Evolutionary conservation across 2,797 vertebrate genomes (phyloP).

Genomic region (Euphonia xanthogaster): DNA sequence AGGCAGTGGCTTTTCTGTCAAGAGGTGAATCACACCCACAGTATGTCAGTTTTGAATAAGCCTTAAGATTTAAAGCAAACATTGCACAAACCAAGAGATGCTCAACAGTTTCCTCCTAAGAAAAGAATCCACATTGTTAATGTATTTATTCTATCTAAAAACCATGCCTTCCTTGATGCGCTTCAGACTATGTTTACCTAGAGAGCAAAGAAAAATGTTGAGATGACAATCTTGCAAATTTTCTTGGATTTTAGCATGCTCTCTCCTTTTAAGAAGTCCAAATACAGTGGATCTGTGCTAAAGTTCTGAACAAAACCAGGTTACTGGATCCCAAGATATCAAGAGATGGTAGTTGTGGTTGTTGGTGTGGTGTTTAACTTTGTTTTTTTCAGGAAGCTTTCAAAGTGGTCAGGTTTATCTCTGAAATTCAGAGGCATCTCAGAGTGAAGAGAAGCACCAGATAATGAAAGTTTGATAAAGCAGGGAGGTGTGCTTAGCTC

Average conservation of each 20-base stretch:
- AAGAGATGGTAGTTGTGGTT: neutral
- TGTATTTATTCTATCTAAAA: neutral
- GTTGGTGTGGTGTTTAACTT: neutral
- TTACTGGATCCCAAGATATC: neutral
- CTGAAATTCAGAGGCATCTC: neutral
- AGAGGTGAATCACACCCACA: neutral
- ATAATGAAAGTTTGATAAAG: neutral
- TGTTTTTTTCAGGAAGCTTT: neutral
- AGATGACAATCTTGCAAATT: neutral
- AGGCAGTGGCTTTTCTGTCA: neutral
- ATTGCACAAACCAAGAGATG: neutral
- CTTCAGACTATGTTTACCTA: neutral
- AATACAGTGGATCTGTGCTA: neutral
- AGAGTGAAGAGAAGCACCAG: neutral
- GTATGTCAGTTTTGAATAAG: neutral
- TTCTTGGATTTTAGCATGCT: neutral
- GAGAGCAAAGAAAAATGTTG: neutral
- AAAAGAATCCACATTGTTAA: neutral
- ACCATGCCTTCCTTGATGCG: neutral
- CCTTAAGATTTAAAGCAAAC: neutral
- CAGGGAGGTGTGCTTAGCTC: neutral
- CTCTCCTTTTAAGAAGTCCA: neutral
- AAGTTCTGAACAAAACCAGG: neutral
- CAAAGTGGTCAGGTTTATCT: neutral
- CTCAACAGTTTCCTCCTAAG: neutral